Evolutionary conservation across 2,888 invertebrate genomes (phyloP), one percentile per base, ranked within the genome.

Genomic region (Geotrupes spiniger): DNA sequence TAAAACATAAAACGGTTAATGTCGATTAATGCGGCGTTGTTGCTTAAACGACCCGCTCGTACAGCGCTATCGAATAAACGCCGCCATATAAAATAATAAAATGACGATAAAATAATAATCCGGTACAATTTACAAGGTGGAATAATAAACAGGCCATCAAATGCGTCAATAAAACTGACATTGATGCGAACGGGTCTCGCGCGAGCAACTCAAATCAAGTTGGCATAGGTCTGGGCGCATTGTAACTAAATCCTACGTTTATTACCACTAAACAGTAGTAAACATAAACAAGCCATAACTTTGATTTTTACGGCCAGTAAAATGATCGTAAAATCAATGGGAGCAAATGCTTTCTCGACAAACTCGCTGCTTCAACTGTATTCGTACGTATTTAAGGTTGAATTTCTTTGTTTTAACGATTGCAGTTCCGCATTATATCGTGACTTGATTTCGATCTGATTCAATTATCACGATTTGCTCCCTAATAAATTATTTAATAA

Each of bases 251-350:
- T 60, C 70, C 70, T 65, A 68, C 71, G 63, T 72, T 72, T 72
- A 72, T 70, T 67, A 65, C 71, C 64, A 45, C 68, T 66, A 69
- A 71, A 71, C 72, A 70, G 71, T 69, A 71, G 70, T 72, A 70
- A 72, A 72, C 68, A 71, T 74, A 74, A 73, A 74, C 74, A 73
- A 69, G 72, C 70, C 64, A 70, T 74, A 73, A 74, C 69, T 72
- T 69, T 63, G 70, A 73, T 73, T 73, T 74, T 74, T 73, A 73
- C 69, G 68, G 66, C 57, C 68, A 64, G 63, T 72, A 68, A 70
- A 71, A 70, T 63, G 65, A 66, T 72, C 72, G 70, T 73, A 72
- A 74, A 73, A 73, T 72, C 71, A 70, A 70, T 70, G 69, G 65
- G 64, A 66, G 66, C 66, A 67, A 67, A 66, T 63, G 63, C 60